Percentiles rank a stretch among this genome's conserved stretches.
These are phyloP conservation scores for Tetraodon nigroviridis DNA, from an alignment of 2,113 vertebrate genomes.

Conservation along the genomic window DNA sequence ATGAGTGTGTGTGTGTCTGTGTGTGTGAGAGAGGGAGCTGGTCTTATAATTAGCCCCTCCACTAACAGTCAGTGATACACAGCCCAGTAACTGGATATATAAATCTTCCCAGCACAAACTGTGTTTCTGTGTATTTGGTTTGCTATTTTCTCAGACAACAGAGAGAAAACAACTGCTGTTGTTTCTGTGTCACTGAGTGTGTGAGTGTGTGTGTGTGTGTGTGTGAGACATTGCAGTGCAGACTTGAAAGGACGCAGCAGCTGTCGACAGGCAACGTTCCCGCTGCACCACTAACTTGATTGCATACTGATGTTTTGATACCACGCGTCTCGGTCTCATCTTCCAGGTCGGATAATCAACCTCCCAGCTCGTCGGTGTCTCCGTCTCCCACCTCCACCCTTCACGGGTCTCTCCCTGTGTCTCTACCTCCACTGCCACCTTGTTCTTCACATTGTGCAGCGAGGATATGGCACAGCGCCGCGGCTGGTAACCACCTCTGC, in stretches of 20 bases:
- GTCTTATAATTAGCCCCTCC: constrained; percentile 42
- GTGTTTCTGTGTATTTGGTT: constrained; percentile 6
- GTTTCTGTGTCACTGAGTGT: constrained; percentile 12
- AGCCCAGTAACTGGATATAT: constrained; percentile 48
- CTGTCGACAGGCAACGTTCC: constrained; percentile 27
- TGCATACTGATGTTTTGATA: constrained; percentile 62
- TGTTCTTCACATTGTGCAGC: constrained; percentile 39
- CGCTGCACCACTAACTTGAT: constrained; percentile 54
- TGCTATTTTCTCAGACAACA: constrained; percentile 34
- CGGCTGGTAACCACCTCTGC: constrained; percentile 41
- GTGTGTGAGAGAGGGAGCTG: constrained; percentile 14
- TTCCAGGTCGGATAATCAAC: constrained; percentile 21
- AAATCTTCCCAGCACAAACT: constrained; percentile 29
- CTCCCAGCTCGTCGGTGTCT: constrained; percentile 5
- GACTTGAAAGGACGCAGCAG: constrained; percentile 46
- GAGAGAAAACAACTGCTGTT: constrained; percentile 13
- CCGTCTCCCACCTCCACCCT: constrained; percentile 8
- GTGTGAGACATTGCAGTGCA: constrained; percentile 44
- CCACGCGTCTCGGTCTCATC: constrained; percentile 46
- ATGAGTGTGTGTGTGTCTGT: constrained; percentile 2
- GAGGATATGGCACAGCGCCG: constrained; percentile 46
- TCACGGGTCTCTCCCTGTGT: constrained; percentile 31
- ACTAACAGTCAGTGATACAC: constrained; percentile 25
- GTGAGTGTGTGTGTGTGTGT: constrained; percentile 22
- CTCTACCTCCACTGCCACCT: constrained; percentile 14